Conservation (phyloP, 2,888 invertebrate genomes). For the Ornithoptera priamus region DNA sequence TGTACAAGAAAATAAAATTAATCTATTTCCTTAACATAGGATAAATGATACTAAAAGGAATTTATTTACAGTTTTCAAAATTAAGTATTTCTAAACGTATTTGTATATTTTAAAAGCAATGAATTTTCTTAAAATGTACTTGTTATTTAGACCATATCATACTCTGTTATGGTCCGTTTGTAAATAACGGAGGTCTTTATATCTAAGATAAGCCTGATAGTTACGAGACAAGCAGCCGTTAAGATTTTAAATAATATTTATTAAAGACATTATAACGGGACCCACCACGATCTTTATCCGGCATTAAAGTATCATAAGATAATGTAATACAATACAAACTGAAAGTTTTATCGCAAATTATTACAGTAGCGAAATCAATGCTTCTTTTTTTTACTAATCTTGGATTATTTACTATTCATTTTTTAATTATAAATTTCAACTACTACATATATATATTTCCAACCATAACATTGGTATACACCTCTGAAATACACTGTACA, state of each 20-base stretch:
- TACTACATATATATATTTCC: too few species aligned
- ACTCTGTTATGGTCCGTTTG: constrained; percentile 30
- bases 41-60: too few species aligned
- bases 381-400: too few species aligned
- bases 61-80: too few species aligned
- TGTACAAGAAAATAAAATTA: neutral
- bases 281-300: constrained; percentile 32
- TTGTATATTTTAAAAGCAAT: too few species aligned
- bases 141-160: constrained; percentile 3
- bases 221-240: constrained; percentile 38
- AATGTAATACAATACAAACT: neutral
- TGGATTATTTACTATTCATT: too few species aligned
- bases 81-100: too few species aligned
- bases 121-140: neutral
- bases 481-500: too few species aligned
- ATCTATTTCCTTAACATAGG: neutral
- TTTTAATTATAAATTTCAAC: too few species aligned
- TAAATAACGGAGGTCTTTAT: constrained; percentile 37
- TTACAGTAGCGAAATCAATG: too few species aligned
- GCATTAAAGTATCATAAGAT: constrained; percentile 3
- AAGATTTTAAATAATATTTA: constrained; percentile 36
- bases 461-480: too few species aligned
- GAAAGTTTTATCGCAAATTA: too few species aligned
- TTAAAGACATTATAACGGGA: constrained; percentile 35
- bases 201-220: constrained; percentile 40